These are phyloP conservation scores for Fratercula arctica DNA, from an alignment of 2,797 vertebrate genomes.

Conservation along the genomic window DNA sequence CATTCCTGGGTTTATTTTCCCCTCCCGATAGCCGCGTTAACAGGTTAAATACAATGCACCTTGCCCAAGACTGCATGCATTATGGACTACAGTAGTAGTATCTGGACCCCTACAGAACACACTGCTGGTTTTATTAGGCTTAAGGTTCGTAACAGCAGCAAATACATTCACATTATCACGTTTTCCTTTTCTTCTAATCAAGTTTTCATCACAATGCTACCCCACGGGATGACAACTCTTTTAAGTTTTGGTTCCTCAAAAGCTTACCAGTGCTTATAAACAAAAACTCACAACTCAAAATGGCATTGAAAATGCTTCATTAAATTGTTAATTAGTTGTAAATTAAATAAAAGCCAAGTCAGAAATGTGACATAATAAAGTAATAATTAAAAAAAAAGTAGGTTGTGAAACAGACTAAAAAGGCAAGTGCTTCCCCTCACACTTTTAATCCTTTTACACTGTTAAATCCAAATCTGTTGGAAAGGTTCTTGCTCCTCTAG, in stretches of 20 bases:
- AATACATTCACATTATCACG: neutral
- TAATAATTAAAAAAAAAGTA: neutral
- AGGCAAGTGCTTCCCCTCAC: neutral
- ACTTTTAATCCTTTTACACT: neutral
- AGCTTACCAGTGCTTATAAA: neutral
- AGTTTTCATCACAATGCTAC: neutral
- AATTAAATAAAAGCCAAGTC: neutral
- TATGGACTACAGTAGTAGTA: neutral
- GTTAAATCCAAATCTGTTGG: neutral
- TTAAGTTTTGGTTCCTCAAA: neutral
- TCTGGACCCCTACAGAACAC: neutral
- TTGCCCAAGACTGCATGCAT: neutral
- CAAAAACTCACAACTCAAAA: neutral
- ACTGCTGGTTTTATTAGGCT: neutral
- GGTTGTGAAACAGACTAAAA: neutral
- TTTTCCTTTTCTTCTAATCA: neutral
- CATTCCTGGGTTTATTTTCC: slow-evolving; percentile 1
- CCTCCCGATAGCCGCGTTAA: neutral
- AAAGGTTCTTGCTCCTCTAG: neutral
- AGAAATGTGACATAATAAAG: neutral
- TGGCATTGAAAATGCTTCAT: neutral
- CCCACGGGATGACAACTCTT: neutral
- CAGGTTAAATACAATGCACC: neutral
- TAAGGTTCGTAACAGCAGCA: neutral
- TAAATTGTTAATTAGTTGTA: neutral